Base-by-base conservation (phyloP, 2,797 vertebrate genomes). In the Neoniphon sammara region DNA sequence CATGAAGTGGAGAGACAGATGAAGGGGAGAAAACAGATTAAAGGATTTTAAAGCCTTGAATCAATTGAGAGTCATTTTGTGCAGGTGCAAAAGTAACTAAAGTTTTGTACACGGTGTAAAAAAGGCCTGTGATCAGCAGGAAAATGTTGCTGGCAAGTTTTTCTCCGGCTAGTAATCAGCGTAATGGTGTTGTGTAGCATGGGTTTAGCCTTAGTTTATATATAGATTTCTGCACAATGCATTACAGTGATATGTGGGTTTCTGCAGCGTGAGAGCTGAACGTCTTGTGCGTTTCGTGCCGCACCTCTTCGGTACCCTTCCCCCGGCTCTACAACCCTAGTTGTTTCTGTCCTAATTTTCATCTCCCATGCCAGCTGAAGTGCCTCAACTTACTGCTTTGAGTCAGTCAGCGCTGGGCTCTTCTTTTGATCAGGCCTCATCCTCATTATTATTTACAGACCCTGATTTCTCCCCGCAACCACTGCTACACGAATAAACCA, bases 371-470 rank as follows among this genome's bases (percentile, higher is more conserved):
- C 70, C 14, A 52, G 73, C 50, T 49, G 1, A 17, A 73, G 68
- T 53, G 42, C 60, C 47, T 64, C 18, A 62, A 76, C 44, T 47
- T 25, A 0, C 70, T 63, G 55, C 65, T 73, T 18, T 20, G 42
- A 78, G 65, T 73, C 75, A 54, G 55, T 76, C 59, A 70, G 42
- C 69, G 73, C 55, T 59, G 20, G 30, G 20, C 21, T 70, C 66
- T 85, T 72, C 80, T 80, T 85, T 84, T 89, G 83, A 92, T 91
- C 75, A 78, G 21, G 52, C 55, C 11, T 67, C 50, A 80, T 76
- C 66, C 72, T 86, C 76, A 73, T 89, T 82, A 78, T 82, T 87
- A 80, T 84, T 88, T 82, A 80, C 71, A 75, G 64, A 42, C 66
- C 0, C 23, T 23, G 66, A 67, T 80, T 72, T 62, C 42, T 81